phyloP scores from a whole-genome alignment of 2,797 vertebrate species.

The Carcharodon carcharias region DNA sequence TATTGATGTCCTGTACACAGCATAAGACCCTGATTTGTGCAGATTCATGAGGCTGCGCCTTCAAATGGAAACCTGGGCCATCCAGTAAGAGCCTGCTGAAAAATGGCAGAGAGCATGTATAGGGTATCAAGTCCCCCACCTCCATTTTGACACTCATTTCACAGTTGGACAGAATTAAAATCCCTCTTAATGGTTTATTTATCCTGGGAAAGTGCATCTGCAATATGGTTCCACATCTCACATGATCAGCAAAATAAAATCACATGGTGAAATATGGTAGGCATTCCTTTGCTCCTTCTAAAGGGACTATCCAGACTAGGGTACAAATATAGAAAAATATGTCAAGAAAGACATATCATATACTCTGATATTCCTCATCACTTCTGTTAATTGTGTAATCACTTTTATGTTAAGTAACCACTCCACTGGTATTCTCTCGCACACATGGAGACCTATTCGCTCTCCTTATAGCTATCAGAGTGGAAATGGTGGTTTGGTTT shows the following conservation, averaged over 20 bases:
- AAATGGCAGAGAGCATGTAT: too few relatives aligned
- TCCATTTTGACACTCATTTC: too few relatives aligned
- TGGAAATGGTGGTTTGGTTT: background rate
- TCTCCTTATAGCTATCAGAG: background rate
- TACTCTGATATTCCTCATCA: background rate
- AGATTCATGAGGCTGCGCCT: background rate
- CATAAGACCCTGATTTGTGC: background rate
- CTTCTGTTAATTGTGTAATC: background rate
- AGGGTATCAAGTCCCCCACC: too few relatives aligned
- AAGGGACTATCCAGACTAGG: background rate
- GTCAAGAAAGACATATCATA: background rate
- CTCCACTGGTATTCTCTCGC: background rate
- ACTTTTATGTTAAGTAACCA: background rate
- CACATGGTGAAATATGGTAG: background rate
- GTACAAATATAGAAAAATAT: background rate
- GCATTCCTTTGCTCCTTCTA: background rate
- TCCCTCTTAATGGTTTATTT: too few relatives aligned
- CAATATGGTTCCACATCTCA: too few relatives aligned
- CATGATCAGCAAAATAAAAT: background rate
- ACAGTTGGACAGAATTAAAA: too few relatives aligned
- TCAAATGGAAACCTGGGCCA: too few relatives aligned
- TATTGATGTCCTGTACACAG: background rate
- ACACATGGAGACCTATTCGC: too few relatives aligned
- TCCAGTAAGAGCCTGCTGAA: too few relatives aligned
- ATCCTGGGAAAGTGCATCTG: too few relatives aligned